phyloP scores from a whole-genome alignment of 2,113 vertebrate species.

The Pipra filicauda region DNA sequence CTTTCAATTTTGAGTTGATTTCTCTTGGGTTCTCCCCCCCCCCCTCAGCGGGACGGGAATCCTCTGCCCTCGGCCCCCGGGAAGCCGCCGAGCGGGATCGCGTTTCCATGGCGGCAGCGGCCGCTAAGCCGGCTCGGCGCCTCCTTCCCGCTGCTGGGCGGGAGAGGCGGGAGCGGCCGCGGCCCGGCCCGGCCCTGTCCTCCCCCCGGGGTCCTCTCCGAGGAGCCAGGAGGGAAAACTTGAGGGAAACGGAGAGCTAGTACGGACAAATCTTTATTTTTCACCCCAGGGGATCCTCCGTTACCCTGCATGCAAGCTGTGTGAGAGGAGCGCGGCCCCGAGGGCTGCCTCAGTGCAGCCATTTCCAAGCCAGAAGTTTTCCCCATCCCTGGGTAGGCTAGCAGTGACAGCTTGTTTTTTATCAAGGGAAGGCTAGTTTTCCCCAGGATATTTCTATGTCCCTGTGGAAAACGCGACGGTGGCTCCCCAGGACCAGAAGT shows the following conservation, averaged over 20 bases:
- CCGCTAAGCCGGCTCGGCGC: neutral
- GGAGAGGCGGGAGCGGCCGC: neutral
- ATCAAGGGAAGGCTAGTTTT: neutral
- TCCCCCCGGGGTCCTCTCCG: neutral
- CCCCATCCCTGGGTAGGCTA: too few relatives aligned
- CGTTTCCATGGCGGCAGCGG: neutral
- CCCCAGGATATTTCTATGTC: neutral
- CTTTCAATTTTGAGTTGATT: neutral
- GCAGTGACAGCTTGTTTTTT: neutral
- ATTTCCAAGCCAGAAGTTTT: neutral
- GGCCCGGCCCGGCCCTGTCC: neutral
- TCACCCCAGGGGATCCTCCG: neutral
- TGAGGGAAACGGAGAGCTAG: too few relatives aligned
- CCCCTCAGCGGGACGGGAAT: neutral
- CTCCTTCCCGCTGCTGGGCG: neutral
- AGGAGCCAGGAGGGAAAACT: neutral
- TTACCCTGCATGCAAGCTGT: fast-evolving
- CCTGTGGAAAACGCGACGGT: neutral
- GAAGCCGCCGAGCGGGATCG: neutral
- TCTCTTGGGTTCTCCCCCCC: too few relatives aligned
- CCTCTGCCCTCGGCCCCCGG: neutral
- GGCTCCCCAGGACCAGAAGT: neutral
- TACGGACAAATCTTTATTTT: neutral
- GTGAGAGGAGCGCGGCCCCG: neutral
- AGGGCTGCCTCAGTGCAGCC: neutral